Base-by-base conservation (phyloP, 2,888 invertebrate species). In the Temnothorax unifasciatus region DNA sequence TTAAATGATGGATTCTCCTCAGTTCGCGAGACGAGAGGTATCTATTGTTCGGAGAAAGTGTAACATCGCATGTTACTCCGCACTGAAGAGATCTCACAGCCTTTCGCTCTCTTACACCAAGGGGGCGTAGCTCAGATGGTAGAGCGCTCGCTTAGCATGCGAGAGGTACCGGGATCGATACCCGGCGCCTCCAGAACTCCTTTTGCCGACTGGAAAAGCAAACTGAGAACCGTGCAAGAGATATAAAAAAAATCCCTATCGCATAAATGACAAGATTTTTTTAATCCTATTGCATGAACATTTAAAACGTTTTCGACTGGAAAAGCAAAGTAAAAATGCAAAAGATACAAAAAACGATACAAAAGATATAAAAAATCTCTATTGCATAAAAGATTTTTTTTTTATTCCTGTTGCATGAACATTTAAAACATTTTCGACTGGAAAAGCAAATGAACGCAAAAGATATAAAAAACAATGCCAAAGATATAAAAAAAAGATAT, bases 81-180 rank as follows among this genome's bases (percentile, higher is more conserved):
- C 18, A 38, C 25, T 52, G 38, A 44, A 68, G 34, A 68, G 34
- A 76, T 69, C 69, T 1, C 6, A 0, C 15, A 21, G n/a, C n/a
- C 21, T 47, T 13, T 13, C 68, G 38, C 15, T 68, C 69, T 25
- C 38, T 41, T 21, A 18, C 18, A 69, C 18, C 29, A 52, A 76
- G 68, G 94, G 94, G 94, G 94, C 93, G 94, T 94, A 94, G 94
- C 94, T 94, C 94, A 94, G 93, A 94, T 94, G 94, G 94, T 94
- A 94, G 94, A 94, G 94, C 94, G 93, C 94, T 94, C 94, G 94
- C 94, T 94, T 94, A 94, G 94, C 94, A 94, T 94, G 94, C 93
- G 94, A 94, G 94, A 94, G 94, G 94, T 94, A 93, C 93, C 94
- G 94, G 94, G 94, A 94, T 94, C 94, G 94, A 94, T 94, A 84